Conservation (phyloP, 1,140 invertebrate genomes). For the Harpegnathos saltator region DNA sequence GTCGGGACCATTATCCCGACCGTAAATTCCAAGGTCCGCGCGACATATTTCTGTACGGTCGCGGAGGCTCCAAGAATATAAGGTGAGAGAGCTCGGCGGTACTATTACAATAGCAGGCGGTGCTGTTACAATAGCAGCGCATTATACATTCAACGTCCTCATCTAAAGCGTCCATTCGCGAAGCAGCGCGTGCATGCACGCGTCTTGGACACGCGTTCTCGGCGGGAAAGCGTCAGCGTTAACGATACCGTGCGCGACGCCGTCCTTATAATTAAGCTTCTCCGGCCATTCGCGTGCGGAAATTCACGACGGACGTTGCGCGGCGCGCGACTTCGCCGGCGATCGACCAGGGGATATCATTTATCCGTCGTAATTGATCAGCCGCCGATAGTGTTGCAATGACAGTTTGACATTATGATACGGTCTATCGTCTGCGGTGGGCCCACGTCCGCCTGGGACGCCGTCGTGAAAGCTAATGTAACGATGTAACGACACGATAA, state of each 20-base stretch:
- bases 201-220: constrained; percentile 1
- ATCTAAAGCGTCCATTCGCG: too few species aligned
- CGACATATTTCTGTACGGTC: constrained; percentile 94
- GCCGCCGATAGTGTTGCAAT: not conserved
- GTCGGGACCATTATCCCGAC: constrained; percentile 86
- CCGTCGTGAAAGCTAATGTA: constrained; percentile 24
- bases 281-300: not conserved
- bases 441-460: not conserved
- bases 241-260: too few species aligned
- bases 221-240: too few species aligned
- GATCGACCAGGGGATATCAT: not conserved
- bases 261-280: not conserved
- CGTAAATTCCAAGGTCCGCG: constrained; percentile 90
- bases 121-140: too few species aligned
- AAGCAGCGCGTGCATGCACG: not conserved
- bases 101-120: constrained; percentile 12
- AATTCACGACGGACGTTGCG: constrained; percentile 13
- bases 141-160: too few species aligned
- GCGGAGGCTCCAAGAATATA: constrained; percentile 93
- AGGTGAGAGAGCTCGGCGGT: constrained; percentile 86
- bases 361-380: constrained; percentile 27
- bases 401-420: constrained; percentile 42
- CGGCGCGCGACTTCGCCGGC: not conserved
- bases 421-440: constrained; percentile 4
- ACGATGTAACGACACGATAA: constrained; percentile 41